A percentile compares a stretch with the other conserved stretches of the same genome.
Conservation (phyloP, 1,140 invertebrate species). For the Nebria ingens region DNA sequence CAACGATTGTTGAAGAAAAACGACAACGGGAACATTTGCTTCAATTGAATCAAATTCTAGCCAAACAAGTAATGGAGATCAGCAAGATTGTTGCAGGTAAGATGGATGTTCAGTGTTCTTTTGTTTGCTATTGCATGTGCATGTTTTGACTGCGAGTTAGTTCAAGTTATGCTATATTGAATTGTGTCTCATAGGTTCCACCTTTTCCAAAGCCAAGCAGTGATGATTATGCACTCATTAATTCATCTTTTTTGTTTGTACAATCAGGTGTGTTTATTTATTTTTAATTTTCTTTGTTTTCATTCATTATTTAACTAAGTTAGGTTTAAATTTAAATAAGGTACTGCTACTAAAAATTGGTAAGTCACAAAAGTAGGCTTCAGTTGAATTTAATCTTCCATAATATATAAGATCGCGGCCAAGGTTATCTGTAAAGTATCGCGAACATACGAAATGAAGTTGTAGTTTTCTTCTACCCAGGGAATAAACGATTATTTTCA, state of each 20-base stretch:
- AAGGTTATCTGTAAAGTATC: too few relatives aligned
- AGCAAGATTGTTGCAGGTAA: slow-evolving; percentile 86
- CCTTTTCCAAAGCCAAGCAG: neutral
- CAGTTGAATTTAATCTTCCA: too few relatives aligned
- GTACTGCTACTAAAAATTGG: too few relatives aligned
- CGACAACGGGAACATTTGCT: slow-evolving; percentile 76
- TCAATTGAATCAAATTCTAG: slow-evolving; percentile 81
- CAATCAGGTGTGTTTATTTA: slow-evolving; percentile 4
- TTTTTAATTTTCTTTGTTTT: too few relatives aligned
- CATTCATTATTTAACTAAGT: too few relatives aligned
- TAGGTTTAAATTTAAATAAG: too few relatives aligned
- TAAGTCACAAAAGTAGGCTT: too few relatives aligned
- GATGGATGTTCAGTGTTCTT: neutral
- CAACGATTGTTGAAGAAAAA: slow-evolving; percentile 56
- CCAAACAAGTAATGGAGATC: slow-evolving; percentile 88
- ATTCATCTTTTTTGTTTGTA: neutral
- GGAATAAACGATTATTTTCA: too few relatives aligned
- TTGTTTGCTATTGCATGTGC: slow-evolving; percentile 15
- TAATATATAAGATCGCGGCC: too few relatives aligned
- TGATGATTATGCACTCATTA: neutral
- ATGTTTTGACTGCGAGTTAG: neutral
- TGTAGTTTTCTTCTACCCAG: too few relatives aligned
- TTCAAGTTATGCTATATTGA: neutral
- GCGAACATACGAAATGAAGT: too few relatives aligned
- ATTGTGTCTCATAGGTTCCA: slow-evolving; percentile 2